Conservation (phyloP, 2,113 vertebrate species). For the Python bivittatus region DNA sequence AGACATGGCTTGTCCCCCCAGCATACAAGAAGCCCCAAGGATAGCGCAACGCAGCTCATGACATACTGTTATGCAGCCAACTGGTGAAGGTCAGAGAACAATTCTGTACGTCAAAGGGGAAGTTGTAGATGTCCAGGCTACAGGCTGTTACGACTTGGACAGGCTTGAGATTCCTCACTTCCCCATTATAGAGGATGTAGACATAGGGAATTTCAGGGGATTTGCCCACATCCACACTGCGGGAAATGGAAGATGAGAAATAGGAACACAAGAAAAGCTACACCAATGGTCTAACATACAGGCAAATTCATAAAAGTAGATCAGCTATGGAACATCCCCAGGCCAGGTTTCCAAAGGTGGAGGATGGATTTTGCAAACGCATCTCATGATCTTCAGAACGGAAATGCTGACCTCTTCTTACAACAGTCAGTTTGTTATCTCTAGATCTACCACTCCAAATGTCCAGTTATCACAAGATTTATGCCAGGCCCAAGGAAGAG, state of each 20-base stretch:
- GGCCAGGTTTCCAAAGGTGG: not conserved
- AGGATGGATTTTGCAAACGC: not conserved
- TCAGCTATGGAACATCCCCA: not conserved
- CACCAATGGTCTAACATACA: no score
- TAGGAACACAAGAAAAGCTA: rapidly evolving
- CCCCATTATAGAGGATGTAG: conserved; percentile 83
- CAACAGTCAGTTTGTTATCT: not conserved
- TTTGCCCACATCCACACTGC: conserved; percentile 93
- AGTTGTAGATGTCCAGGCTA: conserved; percentile 97
- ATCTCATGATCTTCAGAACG: not conserved
- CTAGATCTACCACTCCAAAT: not conserved
- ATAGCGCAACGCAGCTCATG: not conserved
- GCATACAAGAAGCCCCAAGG: not conserved
- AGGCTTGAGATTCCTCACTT: conserved; percentile 94
- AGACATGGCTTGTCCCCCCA: not conserved
- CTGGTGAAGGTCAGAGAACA: conserved; percentile 97
- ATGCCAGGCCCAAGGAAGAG: not conserved
- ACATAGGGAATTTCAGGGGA: conserved; percentile 93
- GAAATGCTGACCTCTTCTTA: not conserved
- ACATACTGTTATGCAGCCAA: conserved; percentile 95
- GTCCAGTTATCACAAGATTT: not conserved
- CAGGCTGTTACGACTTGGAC: conserved; percentile 96
- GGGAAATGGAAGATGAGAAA: conserved; percentile 16
- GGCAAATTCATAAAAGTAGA: no score
- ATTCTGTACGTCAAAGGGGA: conserved; percentile 97